phyloP scores from a whole-genome alignment of 2,797 vertebrate species.

The Oreortyx pictus region DNA sequence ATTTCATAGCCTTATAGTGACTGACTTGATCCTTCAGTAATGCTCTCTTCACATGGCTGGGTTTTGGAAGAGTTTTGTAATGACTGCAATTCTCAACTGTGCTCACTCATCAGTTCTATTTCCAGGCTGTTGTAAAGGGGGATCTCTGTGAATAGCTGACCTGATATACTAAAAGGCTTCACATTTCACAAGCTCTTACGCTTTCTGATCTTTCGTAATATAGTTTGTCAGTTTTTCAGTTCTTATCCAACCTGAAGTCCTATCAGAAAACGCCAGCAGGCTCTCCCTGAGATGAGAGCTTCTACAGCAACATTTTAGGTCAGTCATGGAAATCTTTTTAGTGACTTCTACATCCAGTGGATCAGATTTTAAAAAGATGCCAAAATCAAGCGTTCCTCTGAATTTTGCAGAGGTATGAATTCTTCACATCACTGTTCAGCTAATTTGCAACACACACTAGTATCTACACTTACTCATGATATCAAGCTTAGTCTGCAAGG shows the following conservation, averaged over 20 bases:
- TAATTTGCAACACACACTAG: neutral
- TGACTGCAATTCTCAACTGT: neutral
- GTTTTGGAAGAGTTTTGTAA: constrained; percentile 6
- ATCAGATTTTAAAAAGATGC: neutral
- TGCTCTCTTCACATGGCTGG: neutral
- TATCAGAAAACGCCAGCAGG: neutral
- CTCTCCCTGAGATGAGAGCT: neutral
- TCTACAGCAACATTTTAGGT: neutral
- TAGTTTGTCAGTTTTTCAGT: constrained; percentile 19
- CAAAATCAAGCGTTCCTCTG: neutral
- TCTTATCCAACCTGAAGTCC: constrained; percentile 11
- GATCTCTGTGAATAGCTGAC: constrained; percentile 28
- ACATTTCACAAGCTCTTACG: constrained; percentile 30
- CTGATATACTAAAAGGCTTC: constrained; percentile 8
- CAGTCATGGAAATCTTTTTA: constrained; percentile 53
- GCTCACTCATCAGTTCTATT: constrained; percentile 28
- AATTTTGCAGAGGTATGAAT: neutral
- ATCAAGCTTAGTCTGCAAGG: neutral
- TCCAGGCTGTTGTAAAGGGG: neutral
- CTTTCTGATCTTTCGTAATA: constrained; percentile 32
- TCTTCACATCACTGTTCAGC: neutral
- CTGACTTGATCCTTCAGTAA: neutral
- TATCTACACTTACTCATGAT: neutral
- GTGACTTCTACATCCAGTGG: neutral
- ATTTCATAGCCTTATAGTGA: neutral